Conservation (phyloP, 2,113 vertebrate genomes). For the Jacana jacana region DNA sequence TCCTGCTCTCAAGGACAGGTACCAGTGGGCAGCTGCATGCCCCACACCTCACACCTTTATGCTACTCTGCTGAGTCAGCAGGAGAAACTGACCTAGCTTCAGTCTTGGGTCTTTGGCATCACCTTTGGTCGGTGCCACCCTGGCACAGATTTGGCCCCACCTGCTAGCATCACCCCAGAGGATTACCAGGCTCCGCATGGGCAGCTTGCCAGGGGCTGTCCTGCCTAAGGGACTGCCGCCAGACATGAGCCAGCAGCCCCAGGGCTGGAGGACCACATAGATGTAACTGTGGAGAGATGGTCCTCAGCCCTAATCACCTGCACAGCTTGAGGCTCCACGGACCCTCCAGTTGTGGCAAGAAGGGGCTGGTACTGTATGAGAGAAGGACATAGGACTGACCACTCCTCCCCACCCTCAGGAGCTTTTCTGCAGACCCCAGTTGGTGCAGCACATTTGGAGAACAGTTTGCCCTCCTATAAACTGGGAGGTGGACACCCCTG, state of each 20-base stretch:
- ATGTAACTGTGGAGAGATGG: neutral
- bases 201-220: neutral
- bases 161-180: accelerated
- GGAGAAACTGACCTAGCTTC: neutral
- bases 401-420: neutral
- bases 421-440: neutral
- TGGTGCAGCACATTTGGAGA: neutral
- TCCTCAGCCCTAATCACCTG: neutral
- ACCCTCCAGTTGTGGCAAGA: accelerated
- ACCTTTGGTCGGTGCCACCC: neutral
- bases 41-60: accelerated
- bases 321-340: neutral
- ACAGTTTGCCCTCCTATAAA: neutral
- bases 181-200: accelerated
- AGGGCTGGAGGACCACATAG: neutral
- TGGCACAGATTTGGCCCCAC: neutral
- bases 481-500: neutral
- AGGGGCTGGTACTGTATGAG: accelerated
- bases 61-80: accelerated
- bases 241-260: accelerated
- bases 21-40: accelerated
- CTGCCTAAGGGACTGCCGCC: neutral
- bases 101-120: neutral
- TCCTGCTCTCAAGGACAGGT: neutral
- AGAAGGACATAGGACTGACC: neutral